phyloP scores from a whole-genome alignment of 2,888 invertebrate species.

The Epirrhoe alternata region DNA sequence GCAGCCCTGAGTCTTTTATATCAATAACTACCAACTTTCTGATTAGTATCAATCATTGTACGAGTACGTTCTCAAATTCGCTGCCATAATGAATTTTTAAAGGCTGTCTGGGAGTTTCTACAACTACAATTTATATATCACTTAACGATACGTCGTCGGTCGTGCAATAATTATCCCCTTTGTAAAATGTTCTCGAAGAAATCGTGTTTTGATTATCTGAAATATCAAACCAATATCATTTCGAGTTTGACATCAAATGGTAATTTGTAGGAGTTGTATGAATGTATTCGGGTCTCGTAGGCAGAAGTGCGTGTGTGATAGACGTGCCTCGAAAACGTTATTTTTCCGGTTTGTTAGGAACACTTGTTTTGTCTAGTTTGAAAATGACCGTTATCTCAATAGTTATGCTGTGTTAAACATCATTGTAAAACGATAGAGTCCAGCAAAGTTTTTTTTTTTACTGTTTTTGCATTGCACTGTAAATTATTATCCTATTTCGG shows the following conservation, averaged over 20 bases:
- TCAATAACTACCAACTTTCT: slow-evolving; percentile 47
- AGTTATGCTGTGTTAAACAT: slow-evolving; percentile 46
- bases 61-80: slow-evolving; percentile 28
- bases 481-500: background rate
- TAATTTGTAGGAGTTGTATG: slow-evolving; percentile 4
- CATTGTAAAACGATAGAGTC: background rate
- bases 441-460: background rate
- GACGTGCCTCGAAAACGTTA: slow-evolving; percentile 78
- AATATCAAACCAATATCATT: background rate
- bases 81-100: slow-evolving; percentile 32
- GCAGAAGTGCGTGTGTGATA: slow-evolving; percentile 59
- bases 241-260: slow-evolving; percentile 11
- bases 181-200: background rate
- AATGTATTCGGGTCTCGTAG: slow-evolving; percentile 62
- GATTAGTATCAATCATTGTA: slow-evolving; percentile 44
- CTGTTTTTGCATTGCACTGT: background rate
- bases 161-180: background rate
- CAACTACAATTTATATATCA: background rate
- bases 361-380: slow-evolving; percentile 64
- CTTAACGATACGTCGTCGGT: background rate
- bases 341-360: slow-evolving; percentile 74
- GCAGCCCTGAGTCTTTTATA: slow-evolving; percentile 43
- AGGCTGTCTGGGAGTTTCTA: slow-evolving; percentile 29
- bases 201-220: background rate
- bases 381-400: slow-evolving; percentile 66